Base-by-base conservation (phyloP, 2,888 invertebrate species). In the Chelonus formosanus region DNA sequence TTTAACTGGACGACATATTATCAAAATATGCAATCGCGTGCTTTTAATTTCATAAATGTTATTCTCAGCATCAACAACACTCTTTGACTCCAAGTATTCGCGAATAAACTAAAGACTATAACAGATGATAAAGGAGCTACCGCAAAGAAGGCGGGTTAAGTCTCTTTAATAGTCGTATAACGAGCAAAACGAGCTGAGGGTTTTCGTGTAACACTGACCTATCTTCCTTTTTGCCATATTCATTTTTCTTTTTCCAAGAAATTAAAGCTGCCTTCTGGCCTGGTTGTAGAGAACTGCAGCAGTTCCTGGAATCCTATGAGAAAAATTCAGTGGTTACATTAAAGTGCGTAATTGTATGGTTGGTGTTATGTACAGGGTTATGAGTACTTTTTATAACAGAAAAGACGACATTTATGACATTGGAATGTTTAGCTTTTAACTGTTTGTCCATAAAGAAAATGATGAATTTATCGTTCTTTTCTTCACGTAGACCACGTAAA, bases 31-130 rank as follows among this genome's bases (percentile, higher is more conserved):
- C 71, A 73, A 78, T 78, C 76, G 78, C 77, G 76, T 75, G 77
- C 74, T 73, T 75, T 75, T 77, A 77, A 78, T 78, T 78, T 77
- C 75, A 75, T 73, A 73, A 72, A 71, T 71, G 69, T 73, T 71
- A 71, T 75, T 67, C 44, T 54, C 54, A 47, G 44, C 58, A 47
- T 47, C 45, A 10, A 10, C 48, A 31, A 36, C 59, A 36, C 10
- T 52, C 58, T 36, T 34, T n/a, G 48, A 31, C 48, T 59, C 48
- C 56, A 62, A 67, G 70, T 68, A 67, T 65, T 64, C 61, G 67
- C 57, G 65, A 47, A 48, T 8, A 50, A 36, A n/a, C 10, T 31
- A 47, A 20, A 20, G 20, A 36, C 48, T 6, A 36, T 48, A 59
- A n/a, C 10, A 5, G 40, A 40, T 40, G 40, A 40, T 40, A 40